phyloP scores from a whole-genome alignment of 2,113 vertebrate species.

The Lagenorhynchus albirostris region DNA sequence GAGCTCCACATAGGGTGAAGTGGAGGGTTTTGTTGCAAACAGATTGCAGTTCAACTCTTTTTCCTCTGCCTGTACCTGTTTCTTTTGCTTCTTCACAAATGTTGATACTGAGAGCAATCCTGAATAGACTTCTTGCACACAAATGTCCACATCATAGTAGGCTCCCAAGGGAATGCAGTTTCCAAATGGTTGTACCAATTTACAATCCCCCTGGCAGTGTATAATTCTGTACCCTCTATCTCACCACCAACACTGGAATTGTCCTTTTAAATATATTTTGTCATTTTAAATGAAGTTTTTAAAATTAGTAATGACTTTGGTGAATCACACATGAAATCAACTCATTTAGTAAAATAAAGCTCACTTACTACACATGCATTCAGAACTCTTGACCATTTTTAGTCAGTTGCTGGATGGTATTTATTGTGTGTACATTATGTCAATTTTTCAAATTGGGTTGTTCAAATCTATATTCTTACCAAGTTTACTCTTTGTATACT shows the following conservation, averaged over 20 bases:
- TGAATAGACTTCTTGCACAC: neutral
- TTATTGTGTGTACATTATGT: neutral
- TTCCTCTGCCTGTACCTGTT: neutral
- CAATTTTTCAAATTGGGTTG: neutral
- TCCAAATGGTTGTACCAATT: neutral
- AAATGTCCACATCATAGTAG: neutral
- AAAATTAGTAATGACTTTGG: neutral
- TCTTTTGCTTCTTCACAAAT: neutral
- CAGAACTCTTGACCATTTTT: neutral
- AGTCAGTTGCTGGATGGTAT: neutral
- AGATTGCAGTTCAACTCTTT: neutral
- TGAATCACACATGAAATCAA: too few relatives aligned
- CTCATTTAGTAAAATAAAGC: neutral
- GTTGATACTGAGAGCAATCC: neutral
- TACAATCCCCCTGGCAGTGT: neutral
- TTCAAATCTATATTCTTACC: neutral
- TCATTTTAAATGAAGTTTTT: neutral
- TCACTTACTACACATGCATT: neutral
- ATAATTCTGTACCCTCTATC: neutral
- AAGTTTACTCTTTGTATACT: neutral
- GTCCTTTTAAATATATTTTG: neutral
- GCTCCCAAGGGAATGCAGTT: neutral
- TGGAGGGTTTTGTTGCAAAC: neutral
- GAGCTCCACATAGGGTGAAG: neutral
- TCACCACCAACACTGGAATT: neutral